Base-by-base conservation (phyloP, 2,888 invertebrate species). In the Candidula unifasciata region DNA sequence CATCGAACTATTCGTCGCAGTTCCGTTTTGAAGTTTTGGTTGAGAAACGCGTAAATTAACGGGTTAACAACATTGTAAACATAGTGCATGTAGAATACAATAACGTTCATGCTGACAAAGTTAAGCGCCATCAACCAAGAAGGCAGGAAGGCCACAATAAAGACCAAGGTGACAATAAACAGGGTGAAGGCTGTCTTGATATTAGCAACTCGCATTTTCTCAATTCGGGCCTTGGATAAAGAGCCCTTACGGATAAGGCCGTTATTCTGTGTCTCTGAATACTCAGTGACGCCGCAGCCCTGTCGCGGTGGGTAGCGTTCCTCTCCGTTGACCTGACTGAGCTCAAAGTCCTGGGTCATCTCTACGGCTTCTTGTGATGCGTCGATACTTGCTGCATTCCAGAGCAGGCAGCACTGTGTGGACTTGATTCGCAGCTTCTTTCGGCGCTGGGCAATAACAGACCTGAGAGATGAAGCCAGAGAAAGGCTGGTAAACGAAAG, bases 111-210 rank as follows among this genome's bases (percentile, higher is more conserved):
- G 10, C 86, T 80, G 3, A 93, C 87, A 76, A 91, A 85, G 44
- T 87, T 80, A 27, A 91, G 87, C 24, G 92, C 91, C 92, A 92
- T 93, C 60, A 93, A 89, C 89, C 91, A 92, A 6, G 93, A 92
- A 13, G 93, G 93, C 57, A 92, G 85, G 87, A 93, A 93, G 57
- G 93, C 92, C 37, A 93, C 87, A 69, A 93, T 91, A 85, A 93
- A 93, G 54, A 93, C 93, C 16, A 93, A 88, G 68, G 92, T 92
- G 10, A 93, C 93, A 30, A 93, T 92, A 86, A 93, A 93, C 86
- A 93, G 86, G 92, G 93, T 93, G 57, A 91, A 89, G 54, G 93
- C 93, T 35, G 93, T 93, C 84, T 93, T 93, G 68, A 93, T 90
- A 87, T 93, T 93, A 21, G 91, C 91, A 52, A 90, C 88, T 18